phyloP scores from a whole-genome alignment of 2,888 invertebrate species.

The Bhutanitis thaidina region DNA sequence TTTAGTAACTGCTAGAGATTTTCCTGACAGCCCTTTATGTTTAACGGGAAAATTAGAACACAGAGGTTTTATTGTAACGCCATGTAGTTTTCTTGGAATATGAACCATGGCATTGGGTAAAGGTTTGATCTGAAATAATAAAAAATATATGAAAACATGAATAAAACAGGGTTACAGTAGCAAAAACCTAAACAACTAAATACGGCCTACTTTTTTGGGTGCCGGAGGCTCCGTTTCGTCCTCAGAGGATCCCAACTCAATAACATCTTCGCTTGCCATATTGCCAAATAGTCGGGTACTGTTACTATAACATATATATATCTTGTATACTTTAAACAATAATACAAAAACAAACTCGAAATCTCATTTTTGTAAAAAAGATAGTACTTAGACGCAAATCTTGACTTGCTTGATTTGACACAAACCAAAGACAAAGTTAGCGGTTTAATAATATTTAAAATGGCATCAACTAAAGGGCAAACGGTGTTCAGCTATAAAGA shows the following conservation, averaged over 20 bases:
- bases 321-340: too few species aligned
- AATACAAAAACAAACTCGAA: not conserved
- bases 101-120: constrained; percentile 64
- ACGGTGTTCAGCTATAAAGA: too few species aligned
- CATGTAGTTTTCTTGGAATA: constrained; percentile 52
- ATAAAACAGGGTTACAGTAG: not conserved
- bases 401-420: not conserved
- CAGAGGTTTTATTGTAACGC: constrained; percentile 48
- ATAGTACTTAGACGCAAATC: not conserved
- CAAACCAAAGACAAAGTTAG: too few species aligned
- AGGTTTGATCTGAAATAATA: constrained; percentile 50
- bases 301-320: not conserved
- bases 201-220: constrained; percentile 53
- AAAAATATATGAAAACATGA: not conserved
- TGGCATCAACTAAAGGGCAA: too few species aligned
- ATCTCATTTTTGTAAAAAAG: not conserved
- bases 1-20: not conserved
- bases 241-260: constrained; percentile 70
- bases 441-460: too few species aligned
- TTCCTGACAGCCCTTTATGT: constrained; percentile 32
- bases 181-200: not conserved
- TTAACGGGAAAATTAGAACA: constrained; percentile 27
- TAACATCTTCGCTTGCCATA: constrained; percentile 67
- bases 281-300: not conserved
- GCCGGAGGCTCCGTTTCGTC: constrained; percentile 58